A percentile compares a stretch with the other conserved stretches of the same genome.
phyloP scores from a whole-genome alignment of 2,888 invertebrate species.

The Lasioglossum oenotherae region DNA sequence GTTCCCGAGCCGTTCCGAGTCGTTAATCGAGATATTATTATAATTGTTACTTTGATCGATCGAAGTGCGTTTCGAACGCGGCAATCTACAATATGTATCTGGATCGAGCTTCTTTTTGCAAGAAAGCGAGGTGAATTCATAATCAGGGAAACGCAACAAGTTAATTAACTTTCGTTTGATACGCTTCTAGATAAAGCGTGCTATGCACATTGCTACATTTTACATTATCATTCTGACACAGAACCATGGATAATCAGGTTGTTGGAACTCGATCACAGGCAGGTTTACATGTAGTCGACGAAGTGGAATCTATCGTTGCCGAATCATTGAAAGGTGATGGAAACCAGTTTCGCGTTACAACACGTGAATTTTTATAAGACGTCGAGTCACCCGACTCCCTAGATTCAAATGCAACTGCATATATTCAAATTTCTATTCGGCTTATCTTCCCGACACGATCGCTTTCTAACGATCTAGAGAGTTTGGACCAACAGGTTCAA shows the following conservation, averaged over 20 bases:
- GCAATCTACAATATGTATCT: not conserved
- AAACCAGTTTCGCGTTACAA: slow-evolving; percentile 23
- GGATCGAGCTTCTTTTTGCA: not conserved
- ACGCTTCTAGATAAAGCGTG: not conserved
- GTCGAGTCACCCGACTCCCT: too few species aligned
- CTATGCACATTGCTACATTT: not conserved
- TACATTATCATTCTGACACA: not conserved
- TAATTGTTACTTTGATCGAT: not conserved
- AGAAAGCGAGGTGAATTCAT: not conserved
- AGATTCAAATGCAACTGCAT: not conserved
- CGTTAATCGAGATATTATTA: not conserved
- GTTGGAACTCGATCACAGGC: not conserved
- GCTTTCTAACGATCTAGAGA: not conserved
- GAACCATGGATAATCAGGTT: not conserved
- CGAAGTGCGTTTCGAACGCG: not conserved
- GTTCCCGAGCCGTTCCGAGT: not conserved
- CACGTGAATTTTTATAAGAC: not conserved
- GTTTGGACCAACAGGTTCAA: not conserved
- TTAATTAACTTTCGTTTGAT: not conserved
- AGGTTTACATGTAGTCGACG: not conserved
- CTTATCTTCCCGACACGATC: not conserved
- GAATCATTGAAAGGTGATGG: not conserved
- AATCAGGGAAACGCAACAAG: not conserved
- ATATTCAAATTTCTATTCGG: not conserved
- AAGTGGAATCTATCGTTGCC: not conserved